A percentile compares a stretch with the other conserved stretches of the same genome.
phyloP scores from a whole-genome alignment of 2,113 vertebrate genomes.

The Paedocypris sp. region DNA sequence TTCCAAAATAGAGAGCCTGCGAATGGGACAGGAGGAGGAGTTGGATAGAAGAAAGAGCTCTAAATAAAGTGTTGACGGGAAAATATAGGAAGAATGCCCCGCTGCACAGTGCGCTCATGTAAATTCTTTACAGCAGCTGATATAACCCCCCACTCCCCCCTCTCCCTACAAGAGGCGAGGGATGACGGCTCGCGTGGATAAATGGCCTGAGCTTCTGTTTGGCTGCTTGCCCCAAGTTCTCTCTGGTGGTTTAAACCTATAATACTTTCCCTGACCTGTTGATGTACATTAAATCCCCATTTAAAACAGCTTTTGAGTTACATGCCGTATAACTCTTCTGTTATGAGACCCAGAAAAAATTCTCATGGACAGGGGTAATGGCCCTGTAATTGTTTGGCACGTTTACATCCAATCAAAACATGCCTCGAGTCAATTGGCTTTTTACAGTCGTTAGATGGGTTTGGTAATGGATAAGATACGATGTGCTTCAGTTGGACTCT shows the following conservation, averaged over 20 bases:
- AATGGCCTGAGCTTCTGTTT: slow-evolving; percentile 55
- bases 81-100: slow-evolving; percentile 50
- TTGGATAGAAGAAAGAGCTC: slow-evolving; percentile 27
- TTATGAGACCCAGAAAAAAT: slow-evolving; percentile 42
- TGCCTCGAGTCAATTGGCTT: no score
- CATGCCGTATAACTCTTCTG: slow-evolving; percentile 43
- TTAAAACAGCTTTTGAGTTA: slow-evolving; percentile 42
- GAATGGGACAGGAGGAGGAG: slow-evolving; percentile 24
- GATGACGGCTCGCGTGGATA: slow-evolving; percentile 45
- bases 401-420: slow-evolving; percentile 38
- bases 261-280: slow-evolving; percentile 53
- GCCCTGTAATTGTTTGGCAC: slow-evolving; percentile 35
- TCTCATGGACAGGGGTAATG: slow-evolving; percentile 32
- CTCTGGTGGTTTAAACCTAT: slow-evolving; percentile 45
- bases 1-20: slow-evolving; percentile 55
- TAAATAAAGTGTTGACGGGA: slow-evolving; percentile 48
- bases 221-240: slow-evolving; percentile 44
- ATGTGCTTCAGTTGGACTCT: no score
- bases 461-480: no score
- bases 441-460: no score
- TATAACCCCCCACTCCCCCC: slow-evolving; percentile 54
- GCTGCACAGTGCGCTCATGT: slow-evolving; percentile 70
- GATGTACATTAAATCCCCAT: slow-evolving; percentile 51
- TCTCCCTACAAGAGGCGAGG: slow-evolving; percentile 38
- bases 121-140: slow-evolving; percentile 80